Evolutionary conservation across 2,113 vertebrate genomes (phyloP), one percentile per base, ranked within the genome.

Genomic region (Python bivittatus): DNA sequence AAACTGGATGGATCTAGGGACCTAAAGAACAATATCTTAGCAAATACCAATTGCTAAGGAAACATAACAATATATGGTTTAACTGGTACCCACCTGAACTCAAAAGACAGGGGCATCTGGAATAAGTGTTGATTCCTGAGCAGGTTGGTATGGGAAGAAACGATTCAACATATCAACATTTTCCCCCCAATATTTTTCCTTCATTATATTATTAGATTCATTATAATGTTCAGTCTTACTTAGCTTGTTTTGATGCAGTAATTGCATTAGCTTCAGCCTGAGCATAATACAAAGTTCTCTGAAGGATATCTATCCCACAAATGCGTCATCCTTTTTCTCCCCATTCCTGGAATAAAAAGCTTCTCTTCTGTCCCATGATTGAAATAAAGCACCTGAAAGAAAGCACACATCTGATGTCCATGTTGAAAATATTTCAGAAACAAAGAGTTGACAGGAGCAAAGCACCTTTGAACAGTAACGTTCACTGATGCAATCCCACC

Each of bases 371-470:
- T 0, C 58, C 20, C 91, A 93, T 93, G n/a, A 72, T 94, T 95
- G 79, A 92, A 94, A 94, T 91, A 88, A 64, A 72, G 0, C 6
- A 94, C 10, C 5, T 12, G 86, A 91, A 92, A 11, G 61, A 64
- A 79, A 89, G 92, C 91, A 86, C 0, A 0, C 20, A 83, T 92
- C 68, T 92, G 90, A 42, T 61, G 88, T 91, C 94, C 91, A 92
- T 72, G 48, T 93, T 95, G 57, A 94, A 92, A 94, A 92, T n/a
- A 48, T 1, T 27, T 94, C 87, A 61, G 38, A 91, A 64, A 84
- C 27, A 93, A 94, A 91, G 1, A 84, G 7, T 56, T 86, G 8
- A 87, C 8, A 93, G 88, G 95, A 94, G 12, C 13, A 93, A 1
- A 0, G 44, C 10, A 54, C 91, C 1, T 54, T 91, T 91, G 79